Conservation (phyloP, 2,113 vertebrate species). For the Cebidichthys violaceus region DNA sequence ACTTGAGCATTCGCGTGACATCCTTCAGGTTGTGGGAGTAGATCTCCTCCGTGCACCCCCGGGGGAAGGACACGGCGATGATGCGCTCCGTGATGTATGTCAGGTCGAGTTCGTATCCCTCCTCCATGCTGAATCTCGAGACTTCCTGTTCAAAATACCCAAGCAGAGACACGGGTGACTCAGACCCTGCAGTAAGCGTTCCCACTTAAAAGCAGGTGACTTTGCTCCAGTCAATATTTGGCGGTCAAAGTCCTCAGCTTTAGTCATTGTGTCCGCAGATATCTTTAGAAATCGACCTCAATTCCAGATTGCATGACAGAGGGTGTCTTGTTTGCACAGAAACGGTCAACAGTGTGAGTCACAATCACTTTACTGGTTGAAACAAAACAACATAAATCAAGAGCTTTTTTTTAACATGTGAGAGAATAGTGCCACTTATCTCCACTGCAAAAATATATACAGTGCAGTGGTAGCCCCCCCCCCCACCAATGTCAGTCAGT, state of each 20-base stretch:
- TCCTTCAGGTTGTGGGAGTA: constrained; percentile 91
- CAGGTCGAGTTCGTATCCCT: constrained; percentile 93
- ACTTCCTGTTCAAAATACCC: constrained; percentile 43
- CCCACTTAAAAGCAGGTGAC: constrained; percentile 32
- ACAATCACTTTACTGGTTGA: constrained; percentile 21
- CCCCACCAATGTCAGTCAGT: not conserved
- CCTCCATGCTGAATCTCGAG: constrained; percentile 86
- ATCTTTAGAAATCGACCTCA: constrained; percentile 53
- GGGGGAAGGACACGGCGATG: constrained; percentile 93
- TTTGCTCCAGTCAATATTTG: constrained; percentile 73
- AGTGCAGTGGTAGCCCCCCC: not conserved
- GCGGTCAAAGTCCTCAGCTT: constrained; percentile 72
- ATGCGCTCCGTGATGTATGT: constrained; percentile 96
- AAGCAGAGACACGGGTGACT: constrained; percentile 24
- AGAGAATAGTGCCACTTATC: constrained; percentile 48
- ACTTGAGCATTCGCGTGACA: constrained; percentile 95
- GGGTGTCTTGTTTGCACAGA: constrained; percentile 61
- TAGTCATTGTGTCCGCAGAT: constrained; percentile 56
- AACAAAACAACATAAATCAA: not conserved
- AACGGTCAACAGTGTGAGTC: constrained; percentile 38
- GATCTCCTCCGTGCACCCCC: constrained; percentile 90
- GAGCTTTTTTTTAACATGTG: constrained; percentile 14
- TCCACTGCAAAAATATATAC: constrained; percentile 12
- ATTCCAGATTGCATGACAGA: constrained; percentile 44
- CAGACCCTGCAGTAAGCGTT: constrained; percentile 7